Base-by-base conservation (phyloP, 37 sponge, comb jelly and placozoan genomes). In the Aplysina aerophoba region DNA sequence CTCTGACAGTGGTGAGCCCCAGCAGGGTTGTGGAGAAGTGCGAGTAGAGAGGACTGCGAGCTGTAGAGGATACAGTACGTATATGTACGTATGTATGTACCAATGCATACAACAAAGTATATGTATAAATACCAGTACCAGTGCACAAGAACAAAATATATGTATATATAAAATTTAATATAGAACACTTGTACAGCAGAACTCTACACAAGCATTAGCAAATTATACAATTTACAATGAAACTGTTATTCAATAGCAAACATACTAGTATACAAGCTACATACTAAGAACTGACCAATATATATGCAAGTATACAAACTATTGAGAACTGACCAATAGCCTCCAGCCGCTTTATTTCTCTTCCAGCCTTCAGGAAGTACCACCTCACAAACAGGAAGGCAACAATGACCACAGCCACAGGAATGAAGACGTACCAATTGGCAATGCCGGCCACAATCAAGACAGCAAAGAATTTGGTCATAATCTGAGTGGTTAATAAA, bases 311-410 rank as follows among this genome's bases (percentile, higher is more conserved):
- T n/a, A n/a, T n/a, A n/a, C n/a, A n/a, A n/a, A n/a, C n/a, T n/a
- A n/a, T n/a, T n/a, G 13, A 65, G 22, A 34, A 84, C 86, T 40
- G 73, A 94, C 95, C 87, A 56, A 91, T 71, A 31, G 95, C 92
- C 39, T 91, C 95, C 53, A 94, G 84, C 65, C 95, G 72, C 39
- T 91, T 94, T 33, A 94, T 44, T 34, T 89, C 85, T 60, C 95
- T 39, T 19, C 90, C 60, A 5, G 86, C 88, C 60, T 75, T 91
- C 21, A 94, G 81, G 84, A 81, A 94, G 85, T 91, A 91, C 85
- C 83, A 80, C 25, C 90, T 39, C 12, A 94, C 36, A 0, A 59
- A 0, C 3, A 94, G n/a, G 54, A 89, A 91, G 16, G 54, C 34
- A 25, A 73, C 62, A 13, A 87, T 35, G 20, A 94, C 16, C 19